Evolutionary conservation across 2,797 vertebrate genomes (phyloP), one percentile per base, ranked within the genome.

Genomic region (Anguilla marmorata): DNA sequence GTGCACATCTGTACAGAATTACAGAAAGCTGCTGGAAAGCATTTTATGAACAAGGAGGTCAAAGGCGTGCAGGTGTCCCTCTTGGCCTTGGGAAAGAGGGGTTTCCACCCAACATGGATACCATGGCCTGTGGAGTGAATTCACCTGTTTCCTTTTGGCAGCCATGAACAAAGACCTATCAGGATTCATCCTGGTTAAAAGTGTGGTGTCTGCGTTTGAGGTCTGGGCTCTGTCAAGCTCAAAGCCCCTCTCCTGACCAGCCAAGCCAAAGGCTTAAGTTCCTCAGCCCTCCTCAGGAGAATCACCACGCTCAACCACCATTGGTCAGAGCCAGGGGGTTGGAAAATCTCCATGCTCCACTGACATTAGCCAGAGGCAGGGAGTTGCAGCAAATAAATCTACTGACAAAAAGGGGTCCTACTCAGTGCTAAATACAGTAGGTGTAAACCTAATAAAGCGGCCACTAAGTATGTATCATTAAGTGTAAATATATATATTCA

Each of bases 31-130:
- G 76, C 41, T 45, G 19, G 19, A 24, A 24, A 50, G 8, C 21
- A 21, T 80, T 80, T 80, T n/a, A n/a, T 50, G 74, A 41, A 76
- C 74, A 76, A 16, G 74, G 33, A 76, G 74, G 37, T 80, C 21
- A 5, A 50, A 19, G 41, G 41, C 2, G 76, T 1, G 76, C 21
- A 50, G 76, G 76, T 50, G 76, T 24, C 37, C 19, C 41, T 80
- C 76, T 24, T 16, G 33, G 33, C 30, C 21, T 66, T 4, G 0
- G 54, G 60, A 66, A 3, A 66, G 60, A 66, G 21, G 7, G 5
- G 60, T n/a, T n/a, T n/a, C 60, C n/a, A 24, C n/a, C 21, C 60
- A 2, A 33, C 33, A 3, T 5, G 8, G 76, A 80, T 9, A 48
- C 6, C 9, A 19, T 19, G 19, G 45, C 19, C 76, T n/a, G 16